Evolutionary conservation across 1,140 invertebrate species (phyloP).

Genomic region (Drosophila takahashii): DNA sequence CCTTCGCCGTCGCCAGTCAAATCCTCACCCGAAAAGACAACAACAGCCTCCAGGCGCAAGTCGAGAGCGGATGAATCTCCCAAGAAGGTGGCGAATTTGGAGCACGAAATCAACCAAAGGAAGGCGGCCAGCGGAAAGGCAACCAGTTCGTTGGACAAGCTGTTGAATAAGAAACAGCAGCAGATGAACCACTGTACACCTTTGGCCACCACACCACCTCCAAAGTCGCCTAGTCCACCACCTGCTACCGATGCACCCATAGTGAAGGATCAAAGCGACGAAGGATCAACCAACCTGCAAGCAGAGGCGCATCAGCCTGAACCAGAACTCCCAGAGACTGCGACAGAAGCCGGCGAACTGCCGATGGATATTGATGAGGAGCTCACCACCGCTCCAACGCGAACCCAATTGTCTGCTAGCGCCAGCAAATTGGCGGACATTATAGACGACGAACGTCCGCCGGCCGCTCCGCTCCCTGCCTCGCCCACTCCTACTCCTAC

Average conservation of each 20-base stretch:
- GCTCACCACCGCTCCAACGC: slow-evolving; percentile 73
- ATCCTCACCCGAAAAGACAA: slow-evolving; percentile 42
- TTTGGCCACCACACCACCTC: neutral
- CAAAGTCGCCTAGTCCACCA: slow-evolving; percentile 11
- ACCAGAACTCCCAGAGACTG: slow-evolving; percentile 11
- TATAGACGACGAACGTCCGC: slow-evolving; percentile 74
- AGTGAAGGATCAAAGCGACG: slow-evolving; percentile 3
- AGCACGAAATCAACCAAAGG: slow-evolving; percentile 74
- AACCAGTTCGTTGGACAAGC: slow-evolving; percentile 69
- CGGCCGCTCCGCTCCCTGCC: slow-evolving; percentile 75
- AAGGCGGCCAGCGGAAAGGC: slow-evolving; percentile 68
- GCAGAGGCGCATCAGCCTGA: slow-evolving; percentile 9
- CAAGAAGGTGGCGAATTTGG: slow-evolving; percentile 64
- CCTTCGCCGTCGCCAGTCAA: slow-evolving; percentile 44
- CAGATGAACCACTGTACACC: slow-evolving; percentile 55
- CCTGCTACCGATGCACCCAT: neutral
- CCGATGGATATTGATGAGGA: slow-evolving; percentile 83
- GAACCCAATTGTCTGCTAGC: slow-evolving; percentile 64
- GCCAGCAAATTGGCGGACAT: slow-evolving; percentile 68
- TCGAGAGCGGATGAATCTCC: slow-evolving; percentile 62
- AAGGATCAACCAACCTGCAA: slow-evolving; percentile 2
- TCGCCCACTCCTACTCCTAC: slow-evolving; percentile 71
- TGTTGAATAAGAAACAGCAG: slow-evolving; percentile 76
- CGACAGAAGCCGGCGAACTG: slow-evolving; percentile 63
- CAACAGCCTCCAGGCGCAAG: slow-evolving; percentile 36